These are phyloP conservation scores for Ochropleura plecta DNA, from an alignment of 2,888 invertebrate species.

Conservation along the genomic window DNA sequence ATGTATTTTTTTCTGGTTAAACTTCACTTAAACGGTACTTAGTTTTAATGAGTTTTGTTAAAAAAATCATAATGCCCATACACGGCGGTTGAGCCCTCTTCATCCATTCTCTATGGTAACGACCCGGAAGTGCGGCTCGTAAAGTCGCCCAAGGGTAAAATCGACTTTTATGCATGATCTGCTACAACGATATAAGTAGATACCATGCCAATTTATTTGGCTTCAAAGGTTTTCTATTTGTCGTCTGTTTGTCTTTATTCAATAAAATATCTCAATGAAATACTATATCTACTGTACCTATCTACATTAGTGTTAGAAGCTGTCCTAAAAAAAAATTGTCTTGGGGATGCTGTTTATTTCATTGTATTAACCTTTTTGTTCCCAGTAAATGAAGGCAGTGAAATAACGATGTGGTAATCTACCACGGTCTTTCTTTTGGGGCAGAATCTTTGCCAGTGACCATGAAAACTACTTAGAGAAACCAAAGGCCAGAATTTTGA, in stretches of 20 bases:
- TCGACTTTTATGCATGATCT: slow-evolving; percentile 77
- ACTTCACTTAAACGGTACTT: background rate
- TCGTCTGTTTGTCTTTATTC: background rate
- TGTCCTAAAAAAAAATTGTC: background rate
- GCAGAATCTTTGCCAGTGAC: background rate
- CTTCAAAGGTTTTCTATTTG: slow-evolving; percentile 37
- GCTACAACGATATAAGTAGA: slow-evolving; percentile 63
- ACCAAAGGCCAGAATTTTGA: background rate
- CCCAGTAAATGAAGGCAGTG: background rate
- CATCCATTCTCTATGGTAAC: slow-evolving; percentile 33
- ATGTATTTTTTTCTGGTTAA: too few relatives aligned
- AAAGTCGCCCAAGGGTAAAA: slow-evolving; percentile 75
- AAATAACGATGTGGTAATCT: background rate
- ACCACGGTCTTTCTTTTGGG: background rate
- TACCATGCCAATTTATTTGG: slow-evolving; percentile 31
- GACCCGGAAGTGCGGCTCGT: slow-evolving; percentile 62
- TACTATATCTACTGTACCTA: background rate
- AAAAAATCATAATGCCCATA: background rate
- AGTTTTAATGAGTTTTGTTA: background rate
- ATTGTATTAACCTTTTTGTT: too few relatives aligned
- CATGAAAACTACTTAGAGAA: background rate
- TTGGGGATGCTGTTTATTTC: too few relatives aligned
- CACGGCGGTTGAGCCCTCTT: background rate
- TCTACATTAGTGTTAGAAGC: background rate
- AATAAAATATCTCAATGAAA: slow-evolving; percentile 1